Evolutionary conservation across 1,140 invertebrate species (phyloP).

Genomic region (Rhagoletis zephyria): DNA sequence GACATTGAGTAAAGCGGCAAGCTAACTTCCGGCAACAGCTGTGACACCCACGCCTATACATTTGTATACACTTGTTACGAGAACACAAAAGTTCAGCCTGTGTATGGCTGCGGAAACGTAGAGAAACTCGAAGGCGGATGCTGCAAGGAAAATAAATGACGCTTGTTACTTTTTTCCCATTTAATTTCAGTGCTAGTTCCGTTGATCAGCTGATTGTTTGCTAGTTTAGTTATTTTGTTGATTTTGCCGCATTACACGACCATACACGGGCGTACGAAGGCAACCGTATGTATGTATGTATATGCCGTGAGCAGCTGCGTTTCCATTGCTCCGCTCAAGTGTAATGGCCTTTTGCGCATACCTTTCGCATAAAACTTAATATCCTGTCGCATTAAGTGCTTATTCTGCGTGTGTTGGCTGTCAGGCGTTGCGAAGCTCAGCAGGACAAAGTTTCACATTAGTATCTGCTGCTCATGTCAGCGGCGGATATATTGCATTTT

Average conservation of each 20-base stretch:
- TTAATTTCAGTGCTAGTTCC: not conserved
- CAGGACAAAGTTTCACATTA: not conserved
- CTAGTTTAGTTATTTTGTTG: not conserved
- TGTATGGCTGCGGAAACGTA: too few relatives aligned
- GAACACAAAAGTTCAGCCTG: too few relatives aligned
- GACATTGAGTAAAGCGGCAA: not conserved
- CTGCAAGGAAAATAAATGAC: not conserved
- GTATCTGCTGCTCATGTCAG: not conserved
- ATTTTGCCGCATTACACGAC: not conserved
- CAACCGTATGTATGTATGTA: too few relatives aligned
- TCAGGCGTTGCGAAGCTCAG: not conserved
- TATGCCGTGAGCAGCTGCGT: not conserved
- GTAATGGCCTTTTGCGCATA: conserved; percentile 24
- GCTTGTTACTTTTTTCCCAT: not conserved
- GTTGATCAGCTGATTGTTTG: not conserved
- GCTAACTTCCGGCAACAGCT: conserved; percentile 10
- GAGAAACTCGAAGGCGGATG: too few relatives aligned
- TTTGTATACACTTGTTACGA: not conserved
- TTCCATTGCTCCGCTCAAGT: not conserved
- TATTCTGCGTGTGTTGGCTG: not conserved
- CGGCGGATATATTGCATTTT: conserved; percentile 20
- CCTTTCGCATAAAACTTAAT: conserved; percentile 14
- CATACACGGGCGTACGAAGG: too few relatives aligned
- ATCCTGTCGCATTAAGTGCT: not conserved
- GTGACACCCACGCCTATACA: not conserved